phyloP scores from a whole-genome alignment of 2,113 vertebrate genomes.

The Neogobius melanostomus region DNA sequence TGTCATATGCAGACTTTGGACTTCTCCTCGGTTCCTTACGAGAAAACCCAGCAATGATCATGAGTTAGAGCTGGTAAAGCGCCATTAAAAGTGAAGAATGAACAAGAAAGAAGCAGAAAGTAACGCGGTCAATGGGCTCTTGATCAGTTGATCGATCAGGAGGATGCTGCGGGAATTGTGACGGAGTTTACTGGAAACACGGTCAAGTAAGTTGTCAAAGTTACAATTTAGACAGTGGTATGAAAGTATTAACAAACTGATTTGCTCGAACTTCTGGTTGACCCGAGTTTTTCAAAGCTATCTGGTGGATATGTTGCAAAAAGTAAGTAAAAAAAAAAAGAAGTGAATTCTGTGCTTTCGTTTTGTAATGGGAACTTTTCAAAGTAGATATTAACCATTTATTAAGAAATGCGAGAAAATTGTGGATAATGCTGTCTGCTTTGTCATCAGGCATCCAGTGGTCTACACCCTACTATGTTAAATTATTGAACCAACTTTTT shows the following conservation, averaged over 20 bases:
- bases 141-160: slow-evolving; percentile 3
- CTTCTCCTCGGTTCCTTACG: slow-evolving; percentile 27
- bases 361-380: too few species aligned
- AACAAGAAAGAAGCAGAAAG: slow-evolving; percentile 42
- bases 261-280: too few species aligned
- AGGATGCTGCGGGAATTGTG: slow-evolving; percentile 7
- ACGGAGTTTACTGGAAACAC: slow-evolving; percentile 3
- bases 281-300: neutral
- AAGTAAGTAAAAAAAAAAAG: neutral
- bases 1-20: slow-evolving; percentile 65
- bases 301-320: neutral
- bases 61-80: neutral
- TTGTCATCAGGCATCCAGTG: too few species aligned
- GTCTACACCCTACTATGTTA: too few species aligned
- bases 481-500: too few species aligned
- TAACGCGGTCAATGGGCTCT: neutral
- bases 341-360: neutral
- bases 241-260: neutral
- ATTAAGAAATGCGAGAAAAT: too few species aligned
- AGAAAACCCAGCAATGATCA: slow-evolving; percentile 10
- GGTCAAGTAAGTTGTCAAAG: neutral
- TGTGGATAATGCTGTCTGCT: too few species aligned
- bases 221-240: too few species aligned
- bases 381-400: too few species aligned
- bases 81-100: neutral